These are phyloP conservation scores for Malurus splendens DNA, from an alignment of 2,797 vertebrate species.

Conservation along the genomic window DNA sequence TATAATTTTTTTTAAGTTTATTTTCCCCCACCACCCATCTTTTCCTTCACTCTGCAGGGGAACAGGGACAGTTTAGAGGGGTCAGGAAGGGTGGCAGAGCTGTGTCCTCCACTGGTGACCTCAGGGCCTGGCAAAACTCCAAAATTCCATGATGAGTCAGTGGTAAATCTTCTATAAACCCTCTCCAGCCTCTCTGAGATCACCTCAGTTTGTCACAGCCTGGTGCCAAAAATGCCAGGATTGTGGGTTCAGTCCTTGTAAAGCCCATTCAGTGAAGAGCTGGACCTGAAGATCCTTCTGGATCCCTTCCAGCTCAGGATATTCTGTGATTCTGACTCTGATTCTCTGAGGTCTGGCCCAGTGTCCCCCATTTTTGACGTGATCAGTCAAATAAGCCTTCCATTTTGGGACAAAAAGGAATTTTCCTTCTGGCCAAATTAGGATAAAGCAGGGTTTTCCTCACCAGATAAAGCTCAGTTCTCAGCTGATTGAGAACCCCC, in stretches of 20 bases:
- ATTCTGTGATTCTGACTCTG: not conserved
- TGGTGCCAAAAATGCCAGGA: not conserved
- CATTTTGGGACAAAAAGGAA: not conserved
- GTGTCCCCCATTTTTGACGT: not conserved
- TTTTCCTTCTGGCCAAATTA: not conserved
- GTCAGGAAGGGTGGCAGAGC: not conserved
- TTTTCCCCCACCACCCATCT: not conserved
- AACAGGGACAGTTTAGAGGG: not conserved
- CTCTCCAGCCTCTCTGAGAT: not conserved
- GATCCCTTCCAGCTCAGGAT: not conserved
- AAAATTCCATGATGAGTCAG: not conserved
- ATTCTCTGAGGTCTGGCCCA: not conserved
- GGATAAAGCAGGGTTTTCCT: not conserved
- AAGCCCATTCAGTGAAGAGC: accelerated
- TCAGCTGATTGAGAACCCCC: not conserved
- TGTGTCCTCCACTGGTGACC: not conserved
- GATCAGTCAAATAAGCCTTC: not conserved
- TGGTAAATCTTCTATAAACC: not conserved
- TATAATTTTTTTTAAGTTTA: not conserved
- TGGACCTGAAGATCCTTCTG: not conserved
- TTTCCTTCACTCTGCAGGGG: not conserved
- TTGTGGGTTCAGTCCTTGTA: accelerated
- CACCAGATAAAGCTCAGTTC: not conserved
- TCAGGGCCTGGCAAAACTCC: not conserved
- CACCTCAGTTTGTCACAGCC: not conserved